These are phyloP conservation scores for Neria commutata DNA, from an alignment of 2,888 invertebrate species.

Conservation along the genomic window DNA sequence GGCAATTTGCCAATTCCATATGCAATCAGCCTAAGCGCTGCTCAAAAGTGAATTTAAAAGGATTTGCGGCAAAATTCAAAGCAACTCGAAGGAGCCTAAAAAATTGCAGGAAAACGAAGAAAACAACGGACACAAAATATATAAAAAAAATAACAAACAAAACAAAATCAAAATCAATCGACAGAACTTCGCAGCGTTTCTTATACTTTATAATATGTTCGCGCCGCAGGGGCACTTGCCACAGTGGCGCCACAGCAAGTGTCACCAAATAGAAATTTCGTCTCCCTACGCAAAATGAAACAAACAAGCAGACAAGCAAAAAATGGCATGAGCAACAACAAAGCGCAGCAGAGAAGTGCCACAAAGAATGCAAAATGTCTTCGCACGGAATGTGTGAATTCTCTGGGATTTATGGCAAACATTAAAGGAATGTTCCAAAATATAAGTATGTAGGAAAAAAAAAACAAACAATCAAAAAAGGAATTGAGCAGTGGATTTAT, in stretches of 20 bases:
- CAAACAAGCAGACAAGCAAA: neutral
- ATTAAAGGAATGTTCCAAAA: neutral
- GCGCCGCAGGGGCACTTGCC: neutral
- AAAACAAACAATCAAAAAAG: neutral
- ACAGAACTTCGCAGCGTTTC: too few relatives aligned
- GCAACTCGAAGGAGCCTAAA: too few relatives aligned
- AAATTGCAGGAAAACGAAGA: too few relatives aligned
- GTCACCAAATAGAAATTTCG: neutral
- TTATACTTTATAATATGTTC: too few relatives aligned
- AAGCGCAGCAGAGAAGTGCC: neutral
- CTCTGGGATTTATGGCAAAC: neutral
- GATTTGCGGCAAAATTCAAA: too few relatives aligned
- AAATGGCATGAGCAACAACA: neutral
- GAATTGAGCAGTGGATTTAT: too few relatives aligned
- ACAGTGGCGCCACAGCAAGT: neutral
- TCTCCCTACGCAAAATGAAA: neutral
- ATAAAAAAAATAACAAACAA: too few relatives aligned
- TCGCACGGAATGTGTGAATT: neutral
- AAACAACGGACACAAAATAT: too few relatives aligned
- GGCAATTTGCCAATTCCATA: too few relatives aligned
- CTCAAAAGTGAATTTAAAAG: too few relatives aligned
- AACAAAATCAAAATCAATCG: too few relatives aligned
- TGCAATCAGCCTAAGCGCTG: too few relatives aligned
- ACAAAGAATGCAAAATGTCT: neutral
- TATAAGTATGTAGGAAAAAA: neutral